Base-by-base conservation (phyloP, 2,888 invertebrate species). In the Entomobrya multifasciata region DNA sequence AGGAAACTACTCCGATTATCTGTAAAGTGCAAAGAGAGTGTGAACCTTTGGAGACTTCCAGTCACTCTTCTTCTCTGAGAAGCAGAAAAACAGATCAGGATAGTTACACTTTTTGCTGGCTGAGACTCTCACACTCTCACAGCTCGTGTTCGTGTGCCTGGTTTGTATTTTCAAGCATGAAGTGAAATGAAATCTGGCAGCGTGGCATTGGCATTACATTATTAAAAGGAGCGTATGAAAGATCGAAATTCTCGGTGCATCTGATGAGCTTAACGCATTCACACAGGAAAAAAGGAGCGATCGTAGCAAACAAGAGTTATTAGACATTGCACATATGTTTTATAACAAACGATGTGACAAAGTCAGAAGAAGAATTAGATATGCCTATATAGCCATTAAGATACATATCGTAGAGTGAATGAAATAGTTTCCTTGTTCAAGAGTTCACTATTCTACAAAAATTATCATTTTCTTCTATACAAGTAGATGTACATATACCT, bases 281-380 rank as follows among this genome's bases (percentile, higher is more conserved):
- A 67, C 44, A 65, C 22, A 3, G 52, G 15, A 22, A 47, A 47
- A 17, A 20, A 62, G 25, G n/a, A n/a, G n/a, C n/a, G n/a, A n/a
- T n/a, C n/a, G n/a, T n/a, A n/a, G n/a, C n/a, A n/a, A n/a, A n/a
- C n/a, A n/a, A 47, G 44, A 78, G 27, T 79, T 79, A 67, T 81
- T 70, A 70, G 81, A 81, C 81, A 17, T n/a, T 44, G 6, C 70
- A 70, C 82, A 82, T 82, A 62, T 82, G 82, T 74, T 82, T 82
- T 82, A 60, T 82, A 81, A 81, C 81, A 81, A 81, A 81, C 70
- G 81, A 81, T 57, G 81, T 81, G 82, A 82, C 82, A 82, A 82
- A 82, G 82, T 74, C 82, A 82, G 82, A 55, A 82, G 55, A 22
- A 30, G n/a, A 27, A 55, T 8, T 8, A 22, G 70, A 67, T 47